Percentiles rank a stretch among this genome's conserved stretches.
These are phyloP conservation scores for Schizothorax lantsangensis DNA, from an alignment of 2,797 vertebrate genomes.

Conservation along the genomic window DNA sequence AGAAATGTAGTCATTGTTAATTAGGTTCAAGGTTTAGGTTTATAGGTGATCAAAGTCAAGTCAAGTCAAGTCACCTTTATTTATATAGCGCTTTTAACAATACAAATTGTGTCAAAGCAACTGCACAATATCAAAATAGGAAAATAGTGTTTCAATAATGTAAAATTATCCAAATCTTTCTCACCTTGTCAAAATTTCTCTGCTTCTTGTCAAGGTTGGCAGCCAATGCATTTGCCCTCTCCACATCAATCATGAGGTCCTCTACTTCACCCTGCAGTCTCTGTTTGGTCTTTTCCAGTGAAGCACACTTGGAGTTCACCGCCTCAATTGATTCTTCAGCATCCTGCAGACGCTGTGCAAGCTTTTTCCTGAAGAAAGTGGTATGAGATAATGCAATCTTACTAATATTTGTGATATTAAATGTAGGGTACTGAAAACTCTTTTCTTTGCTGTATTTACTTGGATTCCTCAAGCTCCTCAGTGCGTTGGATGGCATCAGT, in stretches of 20 bases:
- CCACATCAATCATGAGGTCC: constrained; percentile 77
- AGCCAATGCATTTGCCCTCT: constrained; percentile 52
- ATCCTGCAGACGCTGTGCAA: constrained; percentile 77
- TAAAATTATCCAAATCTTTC: too few relatives aligned
- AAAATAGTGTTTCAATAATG: too few relatives aligned
- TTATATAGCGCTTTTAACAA: too few relatives aligned
- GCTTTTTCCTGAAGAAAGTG: too few relatives aligned
- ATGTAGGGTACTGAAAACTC: neutral
- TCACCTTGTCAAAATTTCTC: constrained; percentile 59
- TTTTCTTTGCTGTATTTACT: constrained; percentile 10
- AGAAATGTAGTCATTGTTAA: too few relatives aligned
- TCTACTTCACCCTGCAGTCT: constrained; percentile 68
- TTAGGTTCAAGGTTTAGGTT: too few relatives aligned
- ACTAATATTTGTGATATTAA: neutral
- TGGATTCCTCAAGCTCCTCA: constrained; percentile 83
- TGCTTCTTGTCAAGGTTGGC: constrained; percentile 56
- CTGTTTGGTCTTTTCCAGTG: constrained; percentile 87
- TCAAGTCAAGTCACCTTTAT: too few relatives aligned
- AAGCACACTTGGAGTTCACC: constrained; percentile 82
- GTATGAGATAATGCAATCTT: too few relatives aligned
- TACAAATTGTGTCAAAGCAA: too few relatives aligned
- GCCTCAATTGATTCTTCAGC: constrained; percentile 82
- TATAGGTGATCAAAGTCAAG: too few relatives aligned
- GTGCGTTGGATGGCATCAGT: constrained; percentile 85
- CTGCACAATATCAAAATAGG: too few relatives aligned